phyloP scores from a whole-genome alignment of 2,113 vertebrate genomes.

The Gymnarchus niloticus region DNA sequence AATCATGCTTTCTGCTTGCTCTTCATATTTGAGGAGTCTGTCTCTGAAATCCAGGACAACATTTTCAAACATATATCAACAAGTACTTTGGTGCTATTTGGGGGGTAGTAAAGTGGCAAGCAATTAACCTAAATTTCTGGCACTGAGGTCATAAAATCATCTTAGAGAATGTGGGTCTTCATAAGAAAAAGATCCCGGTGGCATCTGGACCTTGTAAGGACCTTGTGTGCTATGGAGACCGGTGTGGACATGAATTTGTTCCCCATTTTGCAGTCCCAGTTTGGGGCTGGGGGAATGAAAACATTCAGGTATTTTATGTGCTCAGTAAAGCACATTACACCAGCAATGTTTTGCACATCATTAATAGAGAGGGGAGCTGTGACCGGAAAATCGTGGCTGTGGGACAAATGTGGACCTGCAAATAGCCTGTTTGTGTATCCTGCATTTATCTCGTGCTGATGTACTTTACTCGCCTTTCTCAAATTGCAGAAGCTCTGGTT shows the following conservation, averaged over 20 bases:
- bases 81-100: not conserved
- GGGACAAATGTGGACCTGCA: not conserved
- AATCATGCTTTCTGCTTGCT: not conserved
- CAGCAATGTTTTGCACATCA: not conserved
- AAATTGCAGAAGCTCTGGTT: not conserved
- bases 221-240: not conserved
- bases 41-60: not conserved
- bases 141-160: not conserved
- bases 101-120: not conserved
- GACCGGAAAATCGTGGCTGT: not conserved
- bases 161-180: not conserved
- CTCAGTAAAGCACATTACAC: not conserved
- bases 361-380: not conserved
- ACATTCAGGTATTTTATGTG: not conserved
- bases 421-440: not conserved
- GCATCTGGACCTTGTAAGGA: not conserved
- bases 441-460: not conserved
- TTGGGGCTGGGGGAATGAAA: not conserved
- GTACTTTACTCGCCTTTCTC: not conserved
- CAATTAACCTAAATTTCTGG: not conserved
- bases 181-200: not conserved
- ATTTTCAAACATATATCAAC: conserved; percentile 7
- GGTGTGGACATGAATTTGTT: not conserved
- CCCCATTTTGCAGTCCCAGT: not conserved
- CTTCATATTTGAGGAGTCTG: not conserved